Percentiles rank a stretch among this genome's conserved stretches.
phyloP scores from a whole-genome alignment of 2,888 invertebrate species.

The Drosophila ochracea region DNA sequence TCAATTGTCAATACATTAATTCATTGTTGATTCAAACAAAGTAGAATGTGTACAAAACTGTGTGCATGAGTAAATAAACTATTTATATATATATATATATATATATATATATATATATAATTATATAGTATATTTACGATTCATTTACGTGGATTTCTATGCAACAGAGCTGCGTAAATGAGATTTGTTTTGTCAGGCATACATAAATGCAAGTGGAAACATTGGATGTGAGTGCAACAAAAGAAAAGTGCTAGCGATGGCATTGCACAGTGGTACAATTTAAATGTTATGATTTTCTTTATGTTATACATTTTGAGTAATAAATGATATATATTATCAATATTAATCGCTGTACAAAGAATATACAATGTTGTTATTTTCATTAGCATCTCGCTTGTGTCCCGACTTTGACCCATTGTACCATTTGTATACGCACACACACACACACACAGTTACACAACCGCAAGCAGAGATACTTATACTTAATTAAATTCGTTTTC shows the following conservation, averaged over 20 bases:
- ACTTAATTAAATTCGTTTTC: slow-evolving; percentile 72
- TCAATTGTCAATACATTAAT: slow-evolving; percentile 38
- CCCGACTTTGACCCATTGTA: slow-evolving; percentile 39
- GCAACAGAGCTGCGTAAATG: slow-evolving; percentile 19
- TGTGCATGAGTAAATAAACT: not conserved
- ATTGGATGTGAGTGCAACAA: slow-evolving; percentile 35
- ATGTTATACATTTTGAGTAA: not conserved
- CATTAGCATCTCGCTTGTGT: not conserved
- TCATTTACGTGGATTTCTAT: not conserved
- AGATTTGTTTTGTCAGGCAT: slow-evolving; percentile 20
- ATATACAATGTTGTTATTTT: slow-evolving; percentile 2
- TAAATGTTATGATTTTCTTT: not conserved
- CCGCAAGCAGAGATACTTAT: slow-evolving; percentile 35
- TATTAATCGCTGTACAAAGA: not conserved
- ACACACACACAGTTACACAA: slow-evolving; percentile 4
- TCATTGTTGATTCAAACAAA: slow-evolving; percentile 55
- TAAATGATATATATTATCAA: not conserved
- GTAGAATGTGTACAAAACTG: slow-evolving; percentile 17
- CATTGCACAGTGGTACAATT: slow-evolving; percentile 47
- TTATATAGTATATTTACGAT: slow-evolving; percentile 4
- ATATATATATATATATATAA: not conserved
- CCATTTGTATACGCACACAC: slow-evolving; percentile 27
- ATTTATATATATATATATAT: not conserved
- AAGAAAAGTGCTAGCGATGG: slow-evolving; percentile 30
- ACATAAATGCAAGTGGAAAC: slow-evolving; percentile 31